Conservation (phyloP, 2,888 invertebrate species). For the Thecophora atra region DNA sequence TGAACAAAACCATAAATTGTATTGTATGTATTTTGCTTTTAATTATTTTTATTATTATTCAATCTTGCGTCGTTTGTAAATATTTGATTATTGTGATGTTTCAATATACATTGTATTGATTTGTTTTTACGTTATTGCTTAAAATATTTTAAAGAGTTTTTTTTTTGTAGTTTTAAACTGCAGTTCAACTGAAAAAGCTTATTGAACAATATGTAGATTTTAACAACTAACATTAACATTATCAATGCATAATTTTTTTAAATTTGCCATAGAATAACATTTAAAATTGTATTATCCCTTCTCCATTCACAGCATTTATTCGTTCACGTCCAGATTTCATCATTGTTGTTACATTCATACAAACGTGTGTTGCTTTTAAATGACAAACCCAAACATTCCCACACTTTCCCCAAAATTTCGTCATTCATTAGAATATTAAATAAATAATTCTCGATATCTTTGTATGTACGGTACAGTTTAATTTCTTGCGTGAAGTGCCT, state of each 20-base stretch:
- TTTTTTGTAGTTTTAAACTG: not conserved
- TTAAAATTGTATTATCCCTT: not conserved
- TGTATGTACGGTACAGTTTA: not conserved
- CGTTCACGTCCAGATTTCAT: not conserved
- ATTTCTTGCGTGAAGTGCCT: slow-evolving; percentile 41
- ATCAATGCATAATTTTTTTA: too few relatives aligned
- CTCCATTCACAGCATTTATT: not conserved
- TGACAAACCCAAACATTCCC: slow-evolving; percentile 1
- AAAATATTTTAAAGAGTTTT: not conserved
- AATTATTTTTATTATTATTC: not conserved
- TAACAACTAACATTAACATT: too few relatives aligned
- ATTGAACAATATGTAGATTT: too few relatives aligned
- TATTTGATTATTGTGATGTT: too few relatives aligned
- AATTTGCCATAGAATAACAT: not conserved
- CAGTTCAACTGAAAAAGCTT: not conserved
- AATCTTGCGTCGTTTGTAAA: too few relatives aligned
- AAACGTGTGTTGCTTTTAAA: not conserved
- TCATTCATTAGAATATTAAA: not conserved
- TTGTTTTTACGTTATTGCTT: not conserved
- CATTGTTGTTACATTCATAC: not conserved
- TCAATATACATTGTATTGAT: slow-evolving; percentile 10
- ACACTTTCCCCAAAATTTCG: too few relatives aligned
- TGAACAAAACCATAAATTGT: not conserved
- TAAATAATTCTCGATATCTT: not conserved
- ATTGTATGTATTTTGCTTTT: not conserved